phyloP scores from a whole-genome alignment of 2,888 invertebrate species.

The Amaurobius ferox region DNA sequence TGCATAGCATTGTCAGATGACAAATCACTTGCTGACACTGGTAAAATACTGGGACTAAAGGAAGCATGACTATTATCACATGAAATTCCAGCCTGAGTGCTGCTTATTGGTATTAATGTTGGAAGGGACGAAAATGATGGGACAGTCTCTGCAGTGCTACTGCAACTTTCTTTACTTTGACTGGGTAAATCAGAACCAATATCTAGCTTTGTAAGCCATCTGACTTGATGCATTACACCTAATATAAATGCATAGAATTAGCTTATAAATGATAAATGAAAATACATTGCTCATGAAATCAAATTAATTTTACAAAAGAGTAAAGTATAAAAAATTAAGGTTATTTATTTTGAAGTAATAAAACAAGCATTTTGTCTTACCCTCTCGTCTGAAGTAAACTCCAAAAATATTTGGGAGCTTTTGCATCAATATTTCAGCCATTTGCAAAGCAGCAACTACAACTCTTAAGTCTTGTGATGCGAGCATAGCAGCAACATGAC shows the following conservation, averaged over 20 bases:
- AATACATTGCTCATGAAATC: neutral
- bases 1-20: conserved; percentile 67
- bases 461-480: conserved; percentile 97
- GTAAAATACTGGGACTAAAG: conserved; percentile 55
- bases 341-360: no score
- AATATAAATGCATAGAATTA: no score
- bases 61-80: conserved; percentile 58
- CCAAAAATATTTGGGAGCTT: conserved; percentile 96
- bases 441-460: conserved; percentile 96
- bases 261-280: neutral
- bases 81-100: conserved; percentile 31
- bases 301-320: neutral
- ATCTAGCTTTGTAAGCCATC: conserved; percentile 80
- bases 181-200: conserved; percentile 36
- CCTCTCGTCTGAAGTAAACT: conserved; percentile 96
- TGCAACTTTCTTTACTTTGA: conserved; percentile 47
- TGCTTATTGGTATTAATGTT: conserved; percentile 58
- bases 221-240: conserved; percentile 92
- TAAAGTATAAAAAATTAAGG: no score
- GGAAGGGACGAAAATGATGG: conserved; percentile 64
- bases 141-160: conserved; percentile 37
- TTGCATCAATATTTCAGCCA: conserved; percentile 97
- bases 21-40: conserved; percentile 63
- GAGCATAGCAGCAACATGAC: conserved; percentile 99
- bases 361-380: no score